Conservation (phyloP, 2,888 invertebrate species). For the Ophioninae sp. region DNA sequence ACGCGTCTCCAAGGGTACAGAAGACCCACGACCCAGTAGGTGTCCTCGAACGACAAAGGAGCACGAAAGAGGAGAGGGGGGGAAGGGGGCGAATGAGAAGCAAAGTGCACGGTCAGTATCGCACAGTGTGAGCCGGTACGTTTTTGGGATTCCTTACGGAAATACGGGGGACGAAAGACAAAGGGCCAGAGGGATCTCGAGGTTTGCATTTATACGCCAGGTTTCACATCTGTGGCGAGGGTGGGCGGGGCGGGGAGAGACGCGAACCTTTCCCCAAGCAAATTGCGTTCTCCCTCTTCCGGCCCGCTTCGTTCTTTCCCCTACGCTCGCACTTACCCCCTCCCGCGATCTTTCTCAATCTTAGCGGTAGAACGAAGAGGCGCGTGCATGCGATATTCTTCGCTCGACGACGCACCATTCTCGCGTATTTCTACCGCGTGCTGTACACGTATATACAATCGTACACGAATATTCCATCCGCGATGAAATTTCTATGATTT, state of each 20-base stretch:
- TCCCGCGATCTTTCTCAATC: conserved; percentile 4
- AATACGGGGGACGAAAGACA: conserved; percentile 19
- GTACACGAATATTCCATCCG: conserved; percentile 11
- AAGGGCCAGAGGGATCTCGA: conserved; percentile 1
- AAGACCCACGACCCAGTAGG: too few relatives aligned
- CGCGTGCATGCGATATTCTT: conserved; percentile 43
- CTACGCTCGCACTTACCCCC: not conserved
- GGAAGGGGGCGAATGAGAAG: not conserved
- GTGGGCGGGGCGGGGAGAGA: too few relatives aligned
- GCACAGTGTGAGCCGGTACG: conserved; percentile 17
- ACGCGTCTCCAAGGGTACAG: too few relatives aligned
- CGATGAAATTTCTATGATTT: conserved; percentile 45
- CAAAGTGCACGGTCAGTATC: conserved; percentile 35
- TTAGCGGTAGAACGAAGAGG: conserved; percentile 14
- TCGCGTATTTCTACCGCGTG: not conserved
- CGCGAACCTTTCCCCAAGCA: conserved; percentile 57
- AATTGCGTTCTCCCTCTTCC: conserved; percentile 20
- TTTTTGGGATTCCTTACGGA: conserved; percentile 42
- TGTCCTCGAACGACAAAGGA: too few relatives aligned
- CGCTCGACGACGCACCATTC: conserved; percentile 32
- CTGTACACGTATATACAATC: not conserved
- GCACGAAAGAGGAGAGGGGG: not conserved
- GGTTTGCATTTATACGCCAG: conserved; percentile 58
- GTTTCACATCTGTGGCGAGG: conserved; percentile 37
- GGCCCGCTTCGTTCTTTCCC: not conserved